These are phyloP conservation scores for Thermophis baileyi DNA, from an alignment of 2,113 vertebrate genomes.

Conservation along the genomic window DNA sequence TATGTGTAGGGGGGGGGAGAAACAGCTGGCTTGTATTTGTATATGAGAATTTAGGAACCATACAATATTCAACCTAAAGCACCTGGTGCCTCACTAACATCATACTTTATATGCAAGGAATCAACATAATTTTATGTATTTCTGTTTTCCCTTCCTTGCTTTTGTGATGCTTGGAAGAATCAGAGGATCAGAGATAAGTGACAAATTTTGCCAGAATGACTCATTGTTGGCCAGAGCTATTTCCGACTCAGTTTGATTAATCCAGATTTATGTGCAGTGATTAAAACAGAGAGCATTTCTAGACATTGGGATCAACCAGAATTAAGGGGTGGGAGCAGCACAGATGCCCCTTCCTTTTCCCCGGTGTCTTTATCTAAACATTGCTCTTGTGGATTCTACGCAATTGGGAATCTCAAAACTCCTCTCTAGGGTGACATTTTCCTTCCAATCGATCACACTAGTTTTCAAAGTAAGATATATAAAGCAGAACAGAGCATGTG, in stretches of 20 bases:
- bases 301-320: slow-evolving; percentile 60
- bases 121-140: neutral
- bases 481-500: neutral
- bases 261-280: slow-evolving; percentile 33
- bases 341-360: neutral
- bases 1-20: no score
- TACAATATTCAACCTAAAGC: neutral
- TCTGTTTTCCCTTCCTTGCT: neutral
- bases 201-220: slow-evolving; percentile 43
- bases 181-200: slow-evolving; percentile 15
- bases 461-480: neutral
- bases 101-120: neutral
- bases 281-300: slow-evolving; percentile 52
- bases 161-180: neutral
- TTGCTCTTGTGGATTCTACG: neutral
- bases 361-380: neutral
- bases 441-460: neutral
- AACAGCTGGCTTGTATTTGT: neutral
- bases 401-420: neutral
- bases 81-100: neutral
- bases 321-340: neutral
- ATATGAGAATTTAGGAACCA: neutral
- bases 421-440: neutral
- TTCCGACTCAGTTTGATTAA: slow-evolving; percentile 25
- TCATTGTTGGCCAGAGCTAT: slow-evolving; percentile 17